Evolutionary conservation across 2,113 vertebrate genomes (phyloP).

Genomic region (Mastomys natalensis): DNA sequence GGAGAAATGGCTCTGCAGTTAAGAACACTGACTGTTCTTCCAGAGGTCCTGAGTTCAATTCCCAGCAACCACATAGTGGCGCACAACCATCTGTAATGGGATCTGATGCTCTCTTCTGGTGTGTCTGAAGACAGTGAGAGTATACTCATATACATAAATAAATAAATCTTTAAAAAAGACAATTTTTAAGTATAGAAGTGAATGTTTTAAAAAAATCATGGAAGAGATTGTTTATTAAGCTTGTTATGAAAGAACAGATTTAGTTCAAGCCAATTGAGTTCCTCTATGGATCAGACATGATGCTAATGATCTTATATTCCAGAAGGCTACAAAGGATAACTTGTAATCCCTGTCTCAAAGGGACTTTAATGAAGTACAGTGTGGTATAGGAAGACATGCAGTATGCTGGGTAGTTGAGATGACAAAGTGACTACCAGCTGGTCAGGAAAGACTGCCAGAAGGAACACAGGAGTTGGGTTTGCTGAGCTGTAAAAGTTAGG

Average conservation of each 20-base stretch:
- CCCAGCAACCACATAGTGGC: no score
- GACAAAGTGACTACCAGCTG: background rate
- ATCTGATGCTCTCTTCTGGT: no score
- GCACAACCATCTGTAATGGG: no score
- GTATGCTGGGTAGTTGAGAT: background rate
- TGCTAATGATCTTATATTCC: background rate
- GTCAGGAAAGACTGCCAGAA: slow-evolving; percentile 2
- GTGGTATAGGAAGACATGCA: background rate
- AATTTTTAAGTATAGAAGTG: background rate
- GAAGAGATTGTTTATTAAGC: slow-evolving; percentile 2
- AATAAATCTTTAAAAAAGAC: background rate
- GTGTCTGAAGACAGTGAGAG: no score
- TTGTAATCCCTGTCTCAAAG: slow-evolving; percentile 29
- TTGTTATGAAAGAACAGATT: slow-evolving; percentile 21
- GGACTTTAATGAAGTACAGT: background rate
- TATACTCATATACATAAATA: no score
- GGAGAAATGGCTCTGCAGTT: no score
- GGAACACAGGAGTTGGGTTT: background rate
- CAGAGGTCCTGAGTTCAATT: no score
- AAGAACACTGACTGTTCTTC: no score
- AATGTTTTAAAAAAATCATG: background rate
- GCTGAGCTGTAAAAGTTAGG: background rate
- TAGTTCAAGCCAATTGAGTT: slow-evolving; percentile 5
- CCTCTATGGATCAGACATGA: background rate
- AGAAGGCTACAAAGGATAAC: background rate